These are phyloP conservation scores for Psittacula derbiana DNA, from an alignment of 2,797 vertebrate genomes.

Conservation along the genomic window DNA sequence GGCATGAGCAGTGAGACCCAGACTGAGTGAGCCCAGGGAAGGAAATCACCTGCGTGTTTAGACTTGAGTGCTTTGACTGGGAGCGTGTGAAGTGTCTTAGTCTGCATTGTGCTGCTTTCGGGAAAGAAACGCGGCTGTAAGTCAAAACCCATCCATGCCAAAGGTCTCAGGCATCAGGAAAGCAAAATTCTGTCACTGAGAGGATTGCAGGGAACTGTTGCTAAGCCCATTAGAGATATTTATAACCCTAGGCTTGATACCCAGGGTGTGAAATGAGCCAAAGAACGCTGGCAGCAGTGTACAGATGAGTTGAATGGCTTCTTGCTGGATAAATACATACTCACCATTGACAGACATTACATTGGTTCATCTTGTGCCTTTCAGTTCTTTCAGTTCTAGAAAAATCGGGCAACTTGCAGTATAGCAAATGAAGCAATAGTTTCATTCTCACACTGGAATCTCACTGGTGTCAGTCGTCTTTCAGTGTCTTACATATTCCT, in stretches of 20 bases:
- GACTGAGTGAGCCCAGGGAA: neutral
- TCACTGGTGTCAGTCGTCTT: neutral
- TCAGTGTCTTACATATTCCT: neutral
- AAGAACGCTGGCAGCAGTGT: neutral
- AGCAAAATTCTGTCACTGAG: neutral
- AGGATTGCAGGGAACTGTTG: conserved; percentile 46
- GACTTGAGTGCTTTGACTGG: neutral
- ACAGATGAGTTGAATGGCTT: neutral
- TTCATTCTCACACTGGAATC: neutral
- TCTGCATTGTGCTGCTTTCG: neutral
- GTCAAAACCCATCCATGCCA: neutral
- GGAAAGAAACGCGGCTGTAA: neutral
- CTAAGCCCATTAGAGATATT: conserved; percentile 51
- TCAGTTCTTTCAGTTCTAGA: neutral
- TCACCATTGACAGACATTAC: neutral
- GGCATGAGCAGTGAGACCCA: neutral
- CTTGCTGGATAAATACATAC: neutral
- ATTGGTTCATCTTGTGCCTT: neutral
- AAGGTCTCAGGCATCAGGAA: neutral
- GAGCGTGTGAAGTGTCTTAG: rapidly evolving
- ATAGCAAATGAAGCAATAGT: neutral
- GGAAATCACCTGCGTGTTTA: neutral
- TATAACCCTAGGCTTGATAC: conserved; percentile 30
- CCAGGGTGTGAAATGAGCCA: neutral
- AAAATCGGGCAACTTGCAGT: neutral